phyloP scores from a whole-genome alignment of 2,113 vertebrate species.

The Heterochromis multidens region DNA sequence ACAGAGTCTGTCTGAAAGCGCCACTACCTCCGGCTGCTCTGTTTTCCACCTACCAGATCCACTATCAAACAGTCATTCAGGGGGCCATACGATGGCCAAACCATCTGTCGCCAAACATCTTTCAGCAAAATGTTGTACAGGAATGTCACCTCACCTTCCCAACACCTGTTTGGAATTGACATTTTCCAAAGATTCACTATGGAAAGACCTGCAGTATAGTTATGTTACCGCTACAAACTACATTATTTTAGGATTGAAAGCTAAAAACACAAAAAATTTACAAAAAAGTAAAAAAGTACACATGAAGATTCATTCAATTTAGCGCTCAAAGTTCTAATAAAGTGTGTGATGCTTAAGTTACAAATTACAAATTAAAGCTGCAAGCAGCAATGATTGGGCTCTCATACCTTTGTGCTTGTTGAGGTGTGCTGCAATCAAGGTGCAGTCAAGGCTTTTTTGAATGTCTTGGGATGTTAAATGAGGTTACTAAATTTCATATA shows the following conservation, averaged over 20 bases:
- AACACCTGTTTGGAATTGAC: conserved; percentile 34
- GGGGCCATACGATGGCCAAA: background rate
- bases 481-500: background rate
- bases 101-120: conserved; percentile 62
- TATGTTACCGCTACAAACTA: background rate
- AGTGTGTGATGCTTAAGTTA: too few species aligned
- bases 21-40: conserved; percentile 26
- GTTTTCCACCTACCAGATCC: conserved; percentile 54
- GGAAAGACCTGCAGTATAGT: background rate
- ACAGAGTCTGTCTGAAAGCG: conserved; percentile 64
- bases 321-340: too few species aligned
- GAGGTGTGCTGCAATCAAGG: too few species aligned
- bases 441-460: too few species aligned
- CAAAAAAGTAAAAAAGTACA: too few species aligned
- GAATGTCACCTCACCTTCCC: conserved; percentile 45
- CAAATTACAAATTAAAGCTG: too few species aligned
- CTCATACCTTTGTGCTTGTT: too few species aligned
- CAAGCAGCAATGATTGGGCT: too few species aligned
- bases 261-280: background rate
- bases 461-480: background rate
- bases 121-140: conserved; percentile 28
- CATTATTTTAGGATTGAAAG: background rate
- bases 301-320: too few species aligned
- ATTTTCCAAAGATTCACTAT: background rate
- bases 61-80: conserved; percentile 47